Evolutionary conservation across 2,888 invertebrate species (phyloP), one percentile per base, ranked within the genome.

Genomic region (Meandrusa payeni): DNA sequence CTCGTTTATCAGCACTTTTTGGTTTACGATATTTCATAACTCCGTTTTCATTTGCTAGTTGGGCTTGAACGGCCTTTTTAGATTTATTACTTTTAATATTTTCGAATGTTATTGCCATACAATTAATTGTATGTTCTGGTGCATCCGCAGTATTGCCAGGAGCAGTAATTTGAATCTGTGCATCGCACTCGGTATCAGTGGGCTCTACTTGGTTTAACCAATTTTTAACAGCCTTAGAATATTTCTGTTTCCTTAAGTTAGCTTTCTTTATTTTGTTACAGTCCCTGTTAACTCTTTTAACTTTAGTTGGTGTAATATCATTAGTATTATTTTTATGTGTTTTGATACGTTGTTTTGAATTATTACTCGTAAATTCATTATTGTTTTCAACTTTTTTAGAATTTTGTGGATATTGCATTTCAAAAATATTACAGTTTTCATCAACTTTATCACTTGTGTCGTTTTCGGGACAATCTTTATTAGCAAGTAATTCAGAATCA

Each of bases 21-120:
- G 81, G 78, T 46, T 71, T 80, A 11, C 52, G 50, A 47, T 63
- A 86, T 52, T 85, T 86, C 83, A 86, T 82, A 13, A 75, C 49
- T 1, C 85, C 85, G 44, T 61, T 70, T 59, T 74, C 80, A 42
- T 86, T 83, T 1, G 69, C 62, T 34, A 86, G 52, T 48, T 67
- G 67, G 2, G 85, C 55, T 64, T 86, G 86, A 7, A 83, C 47
- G 2, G 61, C 54, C 55, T 69, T 79, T 1, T 39, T 52, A n/a
- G 23, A 20, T 28, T 43, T 54, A 20, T 49, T 52, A 13, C 52
- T 48, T 20, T 29, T 20, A 31, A 11, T 22, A 42, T 40, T 47
- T 44, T 46, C 10, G 26, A 4, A 29, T 28, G 44, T 19, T 34
- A 13, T 40, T 36, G 41, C 20, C 15, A 27, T 4, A 12, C 9